A percentile compares a stretch with the other conserved stretches of the same genome.
These are phyloP conservation scores for Paratrypauchen microcephalus DNA, from an alignment of 2,797 vertebrate species.

Conservation along the genomic window DNA sequence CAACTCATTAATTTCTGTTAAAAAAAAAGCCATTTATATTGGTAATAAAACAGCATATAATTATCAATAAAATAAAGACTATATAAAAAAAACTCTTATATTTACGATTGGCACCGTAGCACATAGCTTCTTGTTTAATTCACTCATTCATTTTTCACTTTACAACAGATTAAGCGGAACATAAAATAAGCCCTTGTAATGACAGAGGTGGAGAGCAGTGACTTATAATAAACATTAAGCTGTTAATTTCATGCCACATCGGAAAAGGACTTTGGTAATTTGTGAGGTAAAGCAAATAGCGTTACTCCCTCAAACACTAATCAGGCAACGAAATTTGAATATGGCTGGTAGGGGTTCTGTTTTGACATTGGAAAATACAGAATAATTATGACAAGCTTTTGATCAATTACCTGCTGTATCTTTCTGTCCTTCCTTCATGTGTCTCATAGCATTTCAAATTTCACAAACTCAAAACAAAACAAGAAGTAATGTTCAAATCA, in stretches of 20 bases:
- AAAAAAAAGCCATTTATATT: background rate
- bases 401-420: no score
- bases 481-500: no score
- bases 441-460: no score
- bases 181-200: constrained; percentile 26
- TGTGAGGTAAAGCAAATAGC: constrained; percentile 18
- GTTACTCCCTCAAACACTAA: constrained; percentile 14
- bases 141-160: constrained; percentile 17
- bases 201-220: constrained; percentile 12
- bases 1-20: constrained; percentile 1
- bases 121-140: constrained; percentile 4
- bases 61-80: background rate
- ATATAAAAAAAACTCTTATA: background rate
- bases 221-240: constrained; percentile 35
- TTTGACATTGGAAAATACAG: no score
- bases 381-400: no score
- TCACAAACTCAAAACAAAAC: no score
- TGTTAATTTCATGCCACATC: constrained; percentile 38
- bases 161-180: constrained; percentile 8
- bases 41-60: background rate
- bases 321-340: constrained; percentile 10
- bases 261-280: constrained; percentile 21
- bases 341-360: background rate
- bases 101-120: background rate
- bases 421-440: no score